Percentiles rank a stretch among this genome's conserved stretches.
phyloP scores from a whole-genome alignment of 2,797 vertebrate genomes.

The Cheirogaleus major region DNA sequence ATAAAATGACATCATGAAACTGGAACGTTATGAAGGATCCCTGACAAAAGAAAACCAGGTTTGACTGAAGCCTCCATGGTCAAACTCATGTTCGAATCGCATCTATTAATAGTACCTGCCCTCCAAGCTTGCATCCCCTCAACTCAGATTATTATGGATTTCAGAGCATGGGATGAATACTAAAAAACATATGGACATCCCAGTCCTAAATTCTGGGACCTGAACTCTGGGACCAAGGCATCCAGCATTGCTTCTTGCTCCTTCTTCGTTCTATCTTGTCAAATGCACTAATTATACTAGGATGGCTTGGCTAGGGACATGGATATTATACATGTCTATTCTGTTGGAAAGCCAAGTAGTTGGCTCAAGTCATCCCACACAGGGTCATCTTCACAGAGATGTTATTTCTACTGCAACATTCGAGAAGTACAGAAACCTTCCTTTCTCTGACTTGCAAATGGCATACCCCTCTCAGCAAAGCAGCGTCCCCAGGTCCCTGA shows the following conservation, averaged over 20 bases:
- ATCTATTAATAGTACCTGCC: background rate
- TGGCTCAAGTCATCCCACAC: background rate
- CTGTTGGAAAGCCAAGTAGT: background rate
- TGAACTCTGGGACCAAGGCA: background rate
- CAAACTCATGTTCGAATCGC: background rate
- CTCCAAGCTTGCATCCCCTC: background rate
- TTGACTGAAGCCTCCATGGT: background rate
- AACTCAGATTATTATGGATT: background rate
- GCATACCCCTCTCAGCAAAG: background rate
- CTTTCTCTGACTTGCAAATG: constrained; percentile 27
- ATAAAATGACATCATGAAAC: background rate
- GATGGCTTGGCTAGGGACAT: background rate
- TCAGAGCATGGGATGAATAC: background rate
- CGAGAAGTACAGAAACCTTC: background rate
- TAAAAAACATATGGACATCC: background rate
- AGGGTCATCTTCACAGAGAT: background rate
- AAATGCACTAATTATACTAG: background rate
- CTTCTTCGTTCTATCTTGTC: background rate
- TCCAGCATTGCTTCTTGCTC: background rate
- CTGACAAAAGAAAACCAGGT: constrained; percentile 11
- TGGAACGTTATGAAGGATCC: constrained; percentile 4
- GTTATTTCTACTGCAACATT: background rate
- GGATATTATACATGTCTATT: background rate
- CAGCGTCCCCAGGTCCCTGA: background rate
- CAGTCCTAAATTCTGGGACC: background rate